Evolutionary conservation across 2,113 vertebrate genomes (phyloP).

Genomic region (Osmerus mordax): DNA sequence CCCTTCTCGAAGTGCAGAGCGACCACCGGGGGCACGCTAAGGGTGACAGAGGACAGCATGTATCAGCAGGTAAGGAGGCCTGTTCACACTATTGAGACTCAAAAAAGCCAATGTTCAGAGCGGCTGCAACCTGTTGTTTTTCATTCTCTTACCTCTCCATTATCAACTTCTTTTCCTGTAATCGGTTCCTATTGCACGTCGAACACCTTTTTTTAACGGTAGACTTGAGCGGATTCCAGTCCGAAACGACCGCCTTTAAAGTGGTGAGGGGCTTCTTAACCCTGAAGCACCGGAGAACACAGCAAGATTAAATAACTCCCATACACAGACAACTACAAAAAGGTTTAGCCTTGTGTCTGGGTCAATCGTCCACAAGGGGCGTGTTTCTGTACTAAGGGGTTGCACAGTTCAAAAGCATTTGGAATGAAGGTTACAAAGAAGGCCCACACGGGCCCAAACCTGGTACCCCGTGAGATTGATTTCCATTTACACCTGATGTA

Average conservation of each 20-base stretch:
- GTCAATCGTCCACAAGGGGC: background rate
- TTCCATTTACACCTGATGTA: too few relatives aligned
- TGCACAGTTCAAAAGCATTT: background rate
- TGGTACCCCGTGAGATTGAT: too few relatives aligned
- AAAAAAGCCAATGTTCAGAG: background rate
- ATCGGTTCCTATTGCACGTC: slow-evolving; percentile 68
- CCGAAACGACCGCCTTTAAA: slow-evolving; percentile 75
- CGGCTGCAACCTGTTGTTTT: too few relatives aligned
- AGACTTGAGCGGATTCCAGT: slow-evolving; percentile 86
- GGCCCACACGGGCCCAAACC: too few relatives aligned
- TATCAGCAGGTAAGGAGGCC: background rate
- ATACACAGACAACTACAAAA: background rate
- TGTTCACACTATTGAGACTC: background rate
- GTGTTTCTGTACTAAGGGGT: too few relatives aligned
- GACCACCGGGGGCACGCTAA: slow-evolving; percentile 80
- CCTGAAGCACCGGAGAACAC: slow-evolving; percentile 48
- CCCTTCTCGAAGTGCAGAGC: slow-evolving; percentile 89
- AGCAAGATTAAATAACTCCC: background rate
- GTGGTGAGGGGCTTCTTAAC: slow-evolving; percentile 78
- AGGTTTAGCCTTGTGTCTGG: background rate
- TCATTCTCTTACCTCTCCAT: slow-evolving; percentile 75
- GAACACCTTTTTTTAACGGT: slow-evolving; percentile 77
- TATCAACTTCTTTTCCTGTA: slow-evolving; percentile 78
- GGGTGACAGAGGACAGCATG: slow-evolving; percentile 31
- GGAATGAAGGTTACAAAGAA: background rate